Evolutionary conservation across 2,113 vertebrate genomes (phyloP), one percentile per base, ranked within the genome.

Genomic region (Anser brachyrhynchus): DNA sequence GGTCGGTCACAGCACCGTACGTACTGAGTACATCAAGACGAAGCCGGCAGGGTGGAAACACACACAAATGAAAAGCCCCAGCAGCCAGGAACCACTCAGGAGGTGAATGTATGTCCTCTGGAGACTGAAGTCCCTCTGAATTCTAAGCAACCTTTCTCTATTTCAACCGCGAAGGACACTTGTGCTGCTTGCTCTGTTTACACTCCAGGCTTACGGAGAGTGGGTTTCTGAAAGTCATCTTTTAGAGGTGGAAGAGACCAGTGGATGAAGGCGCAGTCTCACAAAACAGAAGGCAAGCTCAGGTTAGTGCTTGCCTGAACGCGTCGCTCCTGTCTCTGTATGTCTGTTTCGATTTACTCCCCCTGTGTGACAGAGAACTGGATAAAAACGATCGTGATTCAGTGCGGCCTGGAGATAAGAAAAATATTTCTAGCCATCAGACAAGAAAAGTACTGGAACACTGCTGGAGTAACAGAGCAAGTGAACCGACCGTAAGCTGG

Each of bases 131-230:
- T 17, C 21, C 55, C 59, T 54, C 79, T 66, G 67, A 88, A 9
- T 19, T 76, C 75, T 28, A 57, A 17, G 54, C 35, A 35, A 33
- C 13, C 55, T 20, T 46, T 23, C 64, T 58, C 39, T 44, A 28
- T 25, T 3, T 37, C 54, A 41, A 16, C 10, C 55, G 43, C 0
- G 0, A 76, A 61, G 62, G 64, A 35, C 41, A 31, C 23, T 26
- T 14, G 26, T 14, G 52, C 23, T 71, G 58, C 84, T 73, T 39
- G 73, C 8, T 5, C 43, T 69, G 37, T 9, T 85, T 22, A 13
- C 0, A 0, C 22, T 37, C 46, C 69, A 57, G 49, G 37, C 4
- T 75, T 2, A 19, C 1, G 22, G 67, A 72, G 62, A 52, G 73
- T 6, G 21, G 59, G 31, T 0, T 59, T 33, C 64, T 59, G 15